Base-by-base conservation (phyloP, 1,140 invertebrate species). In the Brachionus calyciflorus region DNA sequence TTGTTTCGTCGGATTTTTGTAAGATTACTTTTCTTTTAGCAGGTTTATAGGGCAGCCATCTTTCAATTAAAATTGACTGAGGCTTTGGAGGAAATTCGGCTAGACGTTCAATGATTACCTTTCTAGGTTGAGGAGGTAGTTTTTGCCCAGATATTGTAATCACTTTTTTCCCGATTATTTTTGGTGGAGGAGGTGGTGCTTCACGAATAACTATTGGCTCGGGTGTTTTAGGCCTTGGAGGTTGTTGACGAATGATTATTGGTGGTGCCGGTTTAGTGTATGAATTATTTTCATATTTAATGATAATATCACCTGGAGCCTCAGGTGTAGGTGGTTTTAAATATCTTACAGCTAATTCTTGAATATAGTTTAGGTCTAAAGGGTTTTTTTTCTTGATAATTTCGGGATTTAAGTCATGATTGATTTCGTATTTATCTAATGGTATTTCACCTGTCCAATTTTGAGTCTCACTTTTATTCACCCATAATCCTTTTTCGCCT, bases 31-130 rank as follows among this genome's bases (percentile, higher is more conserved):
- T 73, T 51, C 46, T 24, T 19, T 73, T 60, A 14, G n/a, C 21
- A 28, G 14, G 53, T 10, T 41, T 17, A 26, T 76, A 76, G 46
- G 75, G 75, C 7, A 76, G 19, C 75, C 75, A 76, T 48, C 37
- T 28, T 76, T 76, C 75, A 14, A 76, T 51, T 5, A 76, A 14
- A 30, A 76, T 19, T 5, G 75, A 44, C 46, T 40, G 24, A 14
- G 75, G 75, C 40, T 76, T 76, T 30, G 53, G 14, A 6, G 75
- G 75, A 30, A 44, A 33, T 48, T 33, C 37, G 19, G 75, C 53
- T 37, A 76, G n/a, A 14, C 75, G 75, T 49, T 76, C 53, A 33
- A 76, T 76, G 33, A 76, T 46, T 5, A 76, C 53, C 30, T 55
- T 55, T 17, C 75, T 41, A 5, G 75, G 75, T 46, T 53, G 53